Conservation (phyloP, 2,113 vertebrate species). For the Acrocephalus kingi region DNA sequence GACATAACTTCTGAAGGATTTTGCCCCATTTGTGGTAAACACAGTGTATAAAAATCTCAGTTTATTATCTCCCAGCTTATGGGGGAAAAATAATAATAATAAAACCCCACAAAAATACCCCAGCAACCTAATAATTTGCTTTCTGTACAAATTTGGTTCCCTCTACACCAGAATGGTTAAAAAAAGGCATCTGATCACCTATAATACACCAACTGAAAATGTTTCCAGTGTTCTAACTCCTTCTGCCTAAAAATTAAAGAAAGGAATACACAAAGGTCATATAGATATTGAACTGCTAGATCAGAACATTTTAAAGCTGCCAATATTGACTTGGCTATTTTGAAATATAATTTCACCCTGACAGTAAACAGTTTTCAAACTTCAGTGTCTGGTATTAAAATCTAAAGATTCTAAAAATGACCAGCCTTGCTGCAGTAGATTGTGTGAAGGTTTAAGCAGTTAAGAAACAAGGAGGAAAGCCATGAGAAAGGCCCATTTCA, state of each 20-base stretch:
- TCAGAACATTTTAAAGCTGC: neutral
- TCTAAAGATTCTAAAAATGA: slow-evolving; percentile 9
- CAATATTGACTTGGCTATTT: slow-evolving; percentile 36
- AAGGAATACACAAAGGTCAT: neutral
- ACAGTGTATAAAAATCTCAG: neutral
- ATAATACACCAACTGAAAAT: neutral
- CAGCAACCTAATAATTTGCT: neutral
- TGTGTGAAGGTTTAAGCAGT: neutral
- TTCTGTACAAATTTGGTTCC: neutral
- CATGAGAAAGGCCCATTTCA: neutral
- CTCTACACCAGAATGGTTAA: neutral
- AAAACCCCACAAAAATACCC: neutral
- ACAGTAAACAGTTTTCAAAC: slow-evolving; percentile 11
- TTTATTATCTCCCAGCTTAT: neutral
- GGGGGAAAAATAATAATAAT: rapidly evolving
- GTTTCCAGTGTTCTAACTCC: neutral
- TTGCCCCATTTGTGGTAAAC: neutral
- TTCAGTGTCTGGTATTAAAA: slow-evolving; percentile 11
- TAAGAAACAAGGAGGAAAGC: neutral
- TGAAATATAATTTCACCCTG: slow-evolving; percentile 15
- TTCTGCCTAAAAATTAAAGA: neutral
- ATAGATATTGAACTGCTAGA: neutral
- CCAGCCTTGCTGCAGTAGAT: neutral
- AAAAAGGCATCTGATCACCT: neutral
- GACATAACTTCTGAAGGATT: neutral